A percentile compares a stretch with the other conserved stretches of the same genome.
phyloP scores from a whole-genome alignment of 2,888 invertebrate genomes.

The Psylliodes chrysocephalus region DNA sequence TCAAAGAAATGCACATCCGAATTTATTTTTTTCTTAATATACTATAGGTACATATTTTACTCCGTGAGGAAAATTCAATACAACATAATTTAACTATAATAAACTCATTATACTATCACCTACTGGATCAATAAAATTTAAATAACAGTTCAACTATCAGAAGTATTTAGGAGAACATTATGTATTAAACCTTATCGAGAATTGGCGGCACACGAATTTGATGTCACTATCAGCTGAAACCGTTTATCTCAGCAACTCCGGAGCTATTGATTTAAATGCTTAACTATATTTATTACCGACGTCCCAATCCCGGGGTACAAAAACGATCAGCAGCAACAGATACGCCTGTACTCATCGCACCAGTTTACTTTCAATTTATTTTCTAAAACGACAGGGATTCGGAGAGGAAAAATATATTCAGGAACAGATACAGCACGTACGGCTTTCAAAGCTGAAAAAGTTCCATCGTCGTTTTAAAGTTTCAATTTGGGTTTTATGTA shows the following conservation, averaged over 20 bases:
- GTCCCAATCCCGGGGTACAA: neutral
- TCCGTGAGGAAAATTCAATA: neutral
- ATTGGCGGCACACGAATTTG: conserved; percentile 14
- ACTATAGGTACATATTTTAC: no score
- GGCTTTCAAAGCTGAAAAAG: conserved; percentile 34
- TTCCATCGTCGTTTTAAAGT: conserved; percentile 42
- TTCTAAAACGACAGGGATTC: conserved; percentile 45
- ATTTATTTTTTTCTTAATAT: no score
- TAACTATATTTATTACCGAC: conserved; percentile 17
- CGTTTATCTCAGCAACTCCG: conserved; percentile 23
- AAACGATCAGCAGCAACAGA: conserved; percentile 40
- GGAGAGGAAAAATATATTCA: conserved; percentile 44
- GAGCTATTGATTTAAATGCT: conserved; percentile 31
- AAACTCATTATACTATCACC: no score
- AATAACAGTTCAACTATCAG: neutral
- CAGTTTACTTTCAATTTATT: conserved; percentile 52
- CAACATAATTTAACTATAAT: no score
- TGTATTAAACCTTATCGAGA: conserved; percentile 1
- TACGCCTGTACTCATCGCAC: conserved; percentile 43
- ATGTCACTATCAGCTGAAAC: conserved; percentile 22
- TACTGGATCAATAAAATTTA: neutral
- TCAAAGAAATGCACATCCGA: no score
- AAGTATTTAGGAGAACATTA: neutral
- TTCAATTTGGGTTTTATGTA: conserved; percentile 49
- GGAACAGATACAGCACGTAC: conserved; percentile 45